Conservation (phyloP, 2,797 vertebrate genomes). For the Gouania willdenowi region DNA sequence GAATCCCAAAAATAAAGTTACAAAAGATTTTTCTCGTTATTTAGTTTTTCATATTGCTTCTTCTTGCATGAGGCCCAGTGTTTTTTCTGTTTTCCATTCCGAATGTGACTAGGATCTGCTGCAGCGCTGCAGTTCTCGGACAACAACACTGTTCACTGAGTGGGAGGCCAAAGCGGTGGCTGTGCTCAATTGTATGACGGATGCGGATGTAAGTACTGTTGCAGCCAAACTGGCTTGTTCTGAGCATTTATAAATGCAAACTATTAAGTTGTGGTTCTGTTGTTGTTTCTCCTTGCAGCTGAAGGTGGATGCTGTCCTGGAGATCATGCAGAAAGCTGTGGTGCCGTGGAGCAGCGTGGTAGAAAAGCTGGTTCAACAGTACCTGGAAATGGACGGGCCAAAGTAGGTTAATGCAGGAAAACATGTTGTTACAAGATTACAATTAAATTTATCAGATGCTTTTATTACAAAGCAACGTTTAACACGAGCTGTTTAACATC, state of each 20-base stretch:
- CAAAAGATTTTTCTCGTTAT: not conserved
- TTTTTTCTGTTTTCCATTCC: too few relatives aligned
- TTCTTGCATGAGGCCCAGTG: too few relatives aligned
- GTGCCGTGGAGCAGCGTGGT: constrained; percentile 90
- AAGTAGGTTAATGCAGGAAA: constrained; percentile 84
- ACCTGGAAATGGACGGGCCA: constrained; percentile 88
- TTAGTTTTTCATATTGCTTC: not conserved
- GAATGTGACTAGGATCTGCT: constrained; percentile 81
- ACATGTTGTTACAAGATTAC: too few relatives aligned
- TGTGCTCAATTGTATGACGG: constrained; percentile 84
- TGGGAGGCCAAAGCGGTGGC: constrained; percentile 96
- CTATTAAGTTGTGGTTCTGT: not conserved
- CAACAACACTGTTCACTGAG: constrained; percentile 86
- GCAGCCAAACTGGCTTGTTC: too few relatives aligned
- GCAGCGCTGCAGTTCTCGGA: constrained; percentile 84
- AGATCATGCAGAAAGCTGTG: constrained; percentile 90
- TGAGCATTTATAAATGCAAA: too few relatives aligned
- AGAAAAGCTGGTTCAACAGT: constrained; percentile 87
- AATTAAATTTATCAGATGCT: too few relatives aligned
- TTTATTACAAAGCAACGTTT: too few relatives aligned
- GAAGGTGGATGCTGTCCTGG: constrained; percentile 91
- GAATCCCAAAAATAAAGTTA: not conserved
- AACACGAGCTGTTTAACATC: too few relatives aligned
- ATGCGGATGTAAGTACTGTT: constrained; percentile 81
- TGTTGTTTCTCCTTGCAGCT: constrained; percentile 68